phyloP scores from a whole-genome alignment of 2,888 invertebrate species.

The Troides helena region DNA sequence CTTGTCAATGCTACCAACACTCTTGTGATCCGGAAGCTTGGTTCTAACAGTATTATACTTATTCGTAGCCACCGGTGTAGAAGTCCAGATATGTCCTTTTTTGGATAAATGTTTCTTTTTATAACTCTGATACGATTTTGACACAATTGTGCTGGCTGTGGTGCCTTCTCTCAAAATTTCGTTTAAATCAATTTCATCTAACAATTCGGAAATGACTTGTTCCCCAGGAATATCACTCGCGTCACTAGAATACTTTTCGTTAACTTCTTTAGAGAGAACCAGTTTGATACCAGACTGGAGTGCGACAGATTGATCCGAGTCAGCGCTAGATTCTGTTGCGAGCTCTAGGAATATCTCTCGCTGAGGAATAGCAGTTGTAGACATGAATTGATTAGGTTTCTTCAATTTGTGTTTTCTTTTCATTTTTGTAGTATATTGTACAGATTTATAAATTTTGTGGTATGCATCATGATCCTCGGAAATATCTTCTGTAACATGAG shows the following conservation, averaged over 20 bases:
- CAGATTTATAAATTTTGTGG: slow-evolving; percentile 3
- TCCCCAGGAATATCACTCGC: slow-evolving; percentile 17
- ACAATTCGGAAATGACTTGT: slow-evolving; percentile 41
- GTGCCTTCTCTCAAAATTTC: slow-evolving; percentile 36
- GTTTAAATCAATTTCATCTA: slow-evolving; percentile 45
- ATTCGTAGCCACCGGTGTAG: not conserved
- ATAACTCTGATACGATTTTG: slow-evolving; percentile 1
- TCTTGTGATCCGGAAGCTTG: not conserved
- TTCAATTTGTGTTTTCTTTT: not conserved
- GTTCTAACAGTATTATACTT: not conserved
- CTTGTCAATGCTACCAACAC: slow-evolving; percentile 15
- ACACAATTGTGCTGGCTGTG: not conserved
- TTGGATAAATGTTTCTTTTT: not conserved
- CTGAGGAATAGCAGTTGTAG: slow-evolving; percentile 1
- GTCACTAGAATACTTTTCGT: slow-evolving; percentile 1
- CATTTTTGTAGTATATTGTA: not conserved
- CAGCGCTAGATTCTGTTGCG: slow-evolving; percentile 18
- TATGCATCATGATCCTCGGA: not conserved
- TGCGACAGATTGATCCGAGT: slow-evolving; percentile 14
- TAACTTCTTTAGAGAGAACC: not conserved
- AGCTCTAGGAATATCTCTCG: slow-evolving; percentile 22
- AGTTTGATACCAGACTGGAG: not conserved
- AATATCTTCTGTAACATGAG: slow-evolving; percentile 5
- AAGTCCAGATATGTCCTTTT: slow-evolving; percentile 1
- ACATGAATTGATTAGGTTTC: not conserved